Evolutionary conservation across 2,888 invertebrate species (phyloP).

Genomic region (Euzetes globulus): DNA sequence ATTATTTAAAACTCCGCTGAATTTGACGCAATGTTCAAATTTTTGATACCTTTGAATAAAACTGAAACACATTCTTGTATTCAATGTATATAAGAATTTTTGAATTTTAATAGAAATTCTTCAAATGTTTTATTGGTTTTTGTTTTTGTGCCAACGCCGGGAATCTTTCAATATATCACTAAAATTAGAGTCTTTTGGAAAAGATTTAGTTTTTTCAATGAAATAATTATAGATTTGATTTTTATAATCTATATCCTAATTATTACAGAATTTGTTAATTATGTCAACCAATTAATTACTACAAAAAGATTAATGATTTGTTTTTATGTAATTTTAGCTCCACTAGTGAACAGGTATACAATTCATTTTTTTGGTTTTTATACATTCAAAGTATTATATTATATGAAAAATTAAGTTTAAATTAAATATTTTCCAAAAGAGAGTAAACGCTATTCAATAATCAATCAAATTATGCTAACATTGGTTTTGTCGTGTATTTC

Average conservation of each 20-base stretch:
- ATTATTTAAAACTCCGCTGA: not conserved
- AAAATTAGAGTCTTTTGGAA: too few species aligned
- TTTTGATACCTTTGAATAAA: not conserved
- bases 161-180: too few species aligned
- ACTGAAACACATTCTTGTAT: not conserved
- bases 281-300: too few species aligned
- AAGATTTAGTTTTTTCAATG: too few species aligned
- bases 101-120: not conserved
- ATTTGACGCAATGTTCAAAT: not conserved
- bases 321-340: too few species aligned
- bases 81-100: not conserved
- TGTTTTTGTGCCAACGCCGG: not conserved
- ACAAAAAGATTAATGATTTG: too few species aligned
- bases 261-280: too few species aligned
- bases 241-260: too few species aligned
- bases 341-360: too few species aligned
- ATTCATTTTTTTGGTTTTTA: not conserved
- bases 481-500: not conserved
- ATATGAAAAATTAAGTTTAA: not conserved
- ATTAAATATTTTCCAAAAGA: not conserved
- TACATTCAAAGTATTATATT: not conserved
- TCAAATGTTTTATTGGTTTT: not conserved
- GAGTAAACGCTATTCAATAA: slow-evolving; percentile 9
- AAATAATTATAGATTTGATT: too few species aligned
- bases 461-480: slow-evolving; percentile 3